Evolutionary conservation across 2,113 vertebrate species (phyloP), one percentile per base, ranked within the genome.

Genomic region (Mionectes macconnelli): DNA sequence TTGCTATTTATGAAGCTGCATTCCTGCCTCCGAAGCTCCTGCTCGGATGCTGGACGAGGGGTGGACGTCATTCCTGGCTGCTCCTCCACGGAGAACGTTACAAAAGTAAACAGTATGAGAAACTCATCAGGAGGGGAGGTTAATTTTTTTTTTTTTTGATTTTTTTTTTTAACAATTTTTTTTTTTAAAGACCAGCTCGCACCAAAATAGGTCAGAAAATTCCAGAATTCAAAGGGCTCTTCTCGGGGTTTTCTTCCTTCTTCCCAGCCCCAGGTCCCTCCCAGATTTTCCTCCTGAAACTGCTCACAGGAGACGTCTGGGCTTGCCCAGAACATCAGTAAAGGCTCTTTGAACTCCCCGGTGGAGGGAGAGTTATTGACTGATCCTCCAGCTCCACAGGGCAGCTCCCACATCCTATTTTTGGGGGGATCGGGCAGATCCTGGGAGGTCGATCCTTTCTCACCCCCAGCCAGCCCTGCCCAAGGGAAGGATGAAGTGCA

Each of bases 91-190:
- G 72, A 72, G 93, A 76, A 30, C 27, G 42, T 49, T 94, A 62
- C 93, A 84, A 95, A 92, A 96, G 94, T 95, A 97, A 97, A 97
- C 97, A 97, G 83, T 68, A 74, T 95, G 96, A 96, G 95, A 96
- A 96, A 96, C 86, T 93, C 95, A 95, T 95, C 86, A 96, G 93
- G 24, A n/a, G 52, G 80, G 69, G 14, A 55, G 59, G 11, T 52
- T 62, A 11, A 42, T 19, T 47, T 33, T 49, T 44, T 84, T 7
- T 22, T 33, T 55, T 22, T 28, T 9, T 18, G n/a, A 39, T 39
- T 22, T 55, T 40, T 20, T 21, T 3, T 37, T 25, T 25, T 17
- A 39, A 50, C 39, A 15, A 17, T 16, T 44, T 15, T 87, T 78
- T 82, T 49, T 49, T 44, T 84, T 9, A n/a, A n/a, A 60, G 69